These are phyloP conservation scores for Redunca redunca DNA, from an alignment of 2,113 vertebrate genomes.

Conservation along the genomic window DNA sequence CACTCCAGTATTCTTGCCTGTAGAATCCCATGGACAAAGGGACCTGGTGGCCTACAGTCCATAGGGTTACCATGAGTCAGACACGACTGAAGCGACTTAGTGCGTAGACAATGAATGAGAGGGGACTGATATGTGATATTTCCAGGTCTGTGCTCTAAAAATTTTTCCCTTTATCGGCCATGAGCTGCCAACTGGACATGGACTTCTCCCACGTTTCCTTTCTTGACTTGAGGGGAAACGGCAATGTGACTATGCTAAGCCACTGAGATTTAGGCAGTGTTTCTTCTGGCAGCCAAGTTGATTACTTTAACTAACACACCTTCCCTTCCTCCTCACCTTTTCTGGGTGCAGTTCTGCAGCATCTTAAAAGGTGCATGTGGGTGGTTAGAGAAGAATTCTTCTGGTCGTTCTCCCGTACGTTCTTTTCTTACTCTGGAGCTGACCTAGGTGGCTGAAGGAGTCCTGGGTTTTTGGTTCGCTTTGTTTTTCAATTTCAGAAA, in stretches of 20 bases:
- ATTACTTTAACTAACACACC: neutral
- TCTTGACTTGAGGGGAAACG: neutral
- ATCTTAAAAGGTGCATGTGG: neutral
- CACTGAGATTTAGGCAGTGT: neutral
- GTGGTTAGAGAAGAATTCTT: neutral
- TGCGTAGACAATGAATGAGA: neutral
- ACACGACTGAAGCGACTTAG: neutral
- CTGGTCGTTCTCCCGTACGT: neutral
- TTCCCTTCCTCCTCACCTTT: neutral
- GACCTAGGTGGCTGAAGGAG: neutral
- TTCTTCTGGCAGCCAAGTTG: neutral
- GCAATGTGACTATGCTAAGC: neutral
- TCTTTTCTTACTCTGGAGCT: neutral
- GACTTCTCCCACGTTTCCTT: neutral
- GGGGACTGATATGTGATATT: neutral
- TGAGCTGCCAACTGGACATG: neutral
- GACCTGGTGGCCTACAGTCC: neutral
- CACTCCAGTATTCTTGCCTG: neutral
- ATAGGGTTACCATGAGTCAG: neutral
- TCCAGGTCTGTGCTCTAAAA: neutral
- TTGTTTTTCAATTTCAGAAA: neutral
- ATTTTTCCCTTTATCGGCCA: accelerated
- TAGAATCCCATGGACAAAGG: neutral
- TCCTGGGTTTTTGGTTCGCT: neutral
- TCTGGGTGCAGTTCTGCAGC: neutral